Evolutionary conservation across 2,113 vertebrate species (phyloP), one percentile per base, ranked within the genome.

Genomic region (Cebidichthys violaceus): DNA sequence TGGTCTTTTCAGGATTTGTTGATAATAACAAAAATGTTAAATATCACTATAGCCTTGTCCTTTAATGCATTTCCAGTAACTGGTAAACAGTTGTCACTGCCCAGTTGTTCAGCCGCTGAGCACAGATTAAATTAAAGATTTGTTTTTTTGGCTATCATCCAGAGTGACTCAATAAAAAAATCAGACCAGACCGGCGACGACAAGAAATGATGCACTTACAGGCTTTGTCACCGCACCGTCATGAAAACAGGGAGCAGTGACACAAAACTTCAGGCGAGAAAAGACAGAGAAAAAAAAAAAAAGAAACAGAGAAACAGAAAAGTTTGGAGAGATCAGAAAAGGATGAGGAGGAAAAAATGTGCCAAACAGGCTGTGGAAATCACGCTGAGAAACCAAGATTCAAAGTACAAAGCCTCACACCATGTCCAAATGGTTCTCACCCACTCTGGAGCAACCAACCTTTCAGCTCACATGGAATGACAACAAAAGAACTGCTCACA

Each of bases 341-440:
- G 10, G 69, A 85, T 77, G 70, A 89, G 61, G 60, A 83, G 61
- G 65, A 73, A 75, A 75, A n/a, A 83, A 71, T 80, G 81, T 79
- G 78, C 82, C 59, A 89, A 85, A 86, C 74, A 77, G 65, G 24
- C 77, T 84, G 83, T 84, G 62, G 55, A 86, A 78, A 82, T 84
- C 83, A 85, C 76, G 69, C 78, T 88, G 86, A 79, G 69, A 78
- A 87, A 83, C 54, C 81, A 83, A 66, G 60, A 88, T 59, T 80
- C 77, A 70, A 86, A 91, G 81, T 78, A 81, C 77, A 89, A 91
- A 87, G 79, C 77, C 83, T 86, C 64, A 84, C 85, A 90, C 64
- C 81, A 75, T 85, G 83, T 88, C 82, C 75, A 82, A 89, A 84
- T 70, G 57, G 43, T 89, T 91, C 76, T 84, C 73, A 80, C 83